Base-by-base conservation (phyloP, 2,888 invertebrate species). In the Drosophila maculinotata region DNA sequence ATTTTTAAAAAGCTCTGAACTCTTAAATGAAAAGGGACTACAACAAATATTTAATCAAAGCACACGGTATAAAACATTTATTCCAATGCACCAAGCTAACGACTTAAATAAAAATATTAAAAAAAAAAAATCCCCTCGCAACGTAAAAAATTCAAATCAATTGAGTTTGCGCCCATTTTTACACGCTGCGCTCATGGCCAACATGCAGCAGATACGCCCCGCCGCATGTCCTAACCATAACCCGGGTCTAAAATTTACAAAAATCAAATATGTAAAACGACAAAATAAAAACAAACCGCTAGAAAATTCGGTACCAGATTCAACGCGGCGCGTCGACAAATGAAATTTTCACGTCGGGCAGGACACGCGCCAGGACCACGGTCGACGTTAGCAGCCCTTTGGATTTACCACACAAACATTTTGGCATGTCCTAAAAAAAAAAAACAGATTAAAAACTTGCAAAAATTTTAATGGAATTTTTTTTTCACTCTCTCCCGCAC, bases 401-500 rank as follows among this genome's bases (percentile, higher is more conserved):
- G 77, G 64, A 79, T 76, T 85, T 79, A 69, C 81, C 87, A 65
- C 87, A 84, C 87, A 84, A 85, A 85, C 87, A 82, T 87, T 82
- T 82, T 63, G 62, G 68, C 60, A 44, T 60, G 56, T 69, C 48
- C 60, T 30, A 60, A 23, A 65, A 44, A 28, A 36, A 48, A 57
- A 72, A 49, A 51, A 48, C 42, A 63, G 69, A 84, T 81, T 84
- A 78, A 80, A 79, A 80, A 81, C 85, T 77, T 83, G 79, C 70
- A 79, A 72, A 84, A 87, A 82, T 85, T 87, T 87, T 87, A 82
- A 87, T 87, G 73, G 87, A 87, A 87, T 87, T 87, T 76, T 73
- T 77, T 82, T 81, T 78, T 31, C 30, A n/a, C 17, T 47, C 35
- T 49, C 33, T 7, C 23, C 2, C n/a, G 2, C 17, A 1, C 14